Base-by-base conservation (phyloP, 2,797 vertebrate genomes). In the Propithecus perrieri region DNA sequence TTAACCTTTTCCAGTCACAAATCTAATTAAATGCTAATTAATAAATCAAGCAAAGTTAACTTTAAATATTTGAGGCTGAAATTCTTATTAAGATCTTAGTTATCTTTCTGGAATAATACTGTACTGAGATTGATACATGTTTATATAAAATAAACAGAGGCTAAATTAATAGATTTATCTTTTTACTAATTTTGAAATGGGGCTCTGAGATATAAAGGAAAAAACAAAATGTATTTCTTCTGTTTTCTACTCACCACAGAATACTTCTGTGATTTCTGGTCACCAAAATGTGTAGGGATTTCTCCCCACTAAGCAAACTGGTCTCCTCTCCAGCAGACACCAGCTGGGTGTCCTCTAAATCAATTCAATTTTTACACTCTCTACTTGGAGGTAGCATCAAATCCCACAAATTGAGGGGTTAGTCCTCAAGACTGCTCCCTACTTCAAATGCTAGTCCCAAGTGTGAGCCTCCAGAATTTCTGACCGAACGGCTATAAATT, bases 161-260 rank as follows among this genome's bases (percentile, higher is more conserved):
- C 43, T 97, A 85, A 93, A 71, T 81, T 95, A 85, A 88, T 35
- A 78, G 72, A 50, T n/a, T 92, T 87, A 13, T 59, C 3, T 55
- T 96, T 96, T 86, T 93, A 76, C 50, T 91, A 53, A 48, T 89
- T 94, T 91, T 86, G 14, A 91, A 72, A 59, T 59, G n/a, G n/a
- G 4, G 43, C 57, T 61, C 67, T 94, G n/a, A 46, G 53, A 43
- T 33, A 53, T 22, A 86, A 33, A 30, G 55, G n/a, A 11, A 92
- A 93, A 50, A 67, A 28, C n/a, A 80, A 84, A 85, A 1, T 59
- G 3, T 57, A 9, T 65, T 86, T 63, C 41, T 46, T 15, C 5
- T 43, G 2, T 93, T 26, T 7, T 63, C 5, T 81, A 2, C 15
- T 91, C 13, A 80, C 15, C 4, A 20, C 5, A 57, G 63, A 65